Conservation (phyloP, 2,888 invertebrate genomes). For the Timema podura region DNA sequence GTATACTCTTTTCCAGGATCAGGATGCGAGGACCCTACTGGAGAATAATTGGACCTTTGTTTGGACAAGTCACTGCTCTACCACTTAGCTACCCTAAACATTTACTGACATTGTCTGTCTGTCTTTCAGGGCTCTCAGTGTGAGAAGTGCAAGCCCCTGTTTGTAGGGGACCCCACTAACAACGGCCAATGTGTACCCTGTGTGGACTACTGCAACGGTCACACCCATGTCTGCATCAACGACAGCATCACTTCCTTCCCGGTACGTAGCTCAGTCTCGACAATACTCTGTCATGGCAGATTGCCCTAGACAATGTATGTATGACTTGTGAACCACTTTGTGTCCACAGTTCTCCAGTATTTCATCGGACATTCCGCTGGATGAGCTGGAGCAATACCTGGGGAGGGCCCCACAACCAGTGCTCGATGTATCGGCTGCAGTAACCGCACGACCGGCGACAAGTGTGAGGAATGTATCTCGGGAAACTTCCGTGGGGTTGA, state of each 20-base stretch:
- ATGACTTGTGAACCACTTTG: constrained; percentile 7
- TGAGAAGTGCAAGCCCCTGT: constrained; percentile 83
- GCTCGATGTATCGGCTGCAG: constrained; percentile 82
- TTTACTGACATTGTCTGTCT: no score
- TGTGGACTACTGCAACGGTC: constrained; percentile 83
- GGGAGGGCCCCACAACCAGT: constrained; percentile 59
- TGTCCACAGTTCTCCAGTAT: background rate
- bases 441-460: constrained; percentile 75
- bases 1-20: no score
- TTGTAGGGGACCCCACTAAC: constrained; percentile 83
- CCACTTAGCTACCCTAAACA: no score
- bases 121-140: constrained; percentile 73
- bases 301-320: background rate
- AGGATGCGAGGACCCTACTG: no score
- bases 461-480: constrained; percentile 72
- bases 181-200: constrained; percentile 86
- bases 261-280: constrained; percentile 18
- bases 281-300: background rate
- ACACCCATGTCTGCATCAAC: constrained; percentile 74
- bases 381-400: constrained; percentile 59
- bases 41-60: no score
- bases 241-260: constrained; percentile 40
- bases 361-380: constrained; percentile 48
- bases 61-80: no score
- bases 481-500: constrained; percentile 54